Base-by-base conservation (phyloP, 2,113 vertebrate species). In the Lutjanus erythropterus region DNA sequence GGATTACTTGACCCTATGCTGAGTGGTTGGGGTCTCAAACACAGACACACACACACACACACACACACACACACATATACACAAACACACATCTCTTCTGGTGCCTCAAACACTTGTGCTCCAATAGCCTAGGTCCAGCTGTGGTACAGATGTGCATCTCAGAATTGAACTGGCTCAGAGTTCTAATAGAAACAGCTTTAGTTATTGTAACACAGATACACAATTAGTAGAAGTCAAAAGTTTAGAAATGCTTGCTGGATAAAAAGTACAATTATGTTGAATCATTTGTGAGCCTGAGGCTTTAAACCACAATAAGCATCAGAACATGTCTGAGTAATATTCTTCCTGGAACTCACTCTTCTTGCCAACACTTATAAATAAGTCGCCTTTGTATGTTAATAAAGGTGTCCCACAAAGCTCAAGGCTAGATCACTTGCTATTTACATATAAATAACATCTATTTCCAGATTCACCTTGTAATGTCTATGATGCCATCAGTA, bases 71-170 rank as follows among this genome's bases (percentile, higher is more conserved):
- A 35, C 44, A 49, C 35, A 58, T 42, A 77, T 37, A 42, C 67
- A 76, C 49, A 71, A 41, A 71, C 66, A 75, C 67, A 66, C 35
- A 1, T 42, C 68, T 85, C 71, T 56, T 49, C 64, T 16, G 25
- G 55, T 74, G 70, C 78, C 66, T 81, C 47, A 52, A 39, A 71
- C 35, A 29, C 65, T 53, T 3, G 1, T 49, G 37, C 41, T 75
- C 52, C 58, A 50, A 42, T 65, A 80, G 39, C 49, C 35, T 56
- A 39, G 29, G 41, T 75, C 75, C 90, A 94, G 88, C 92, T 94
- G 93, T 89, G 81, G 9, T 67, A 85, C 92, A 93, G 90, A 92
- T 93, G 91, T 93, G 87, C 53, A 72, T 73, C 56, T 80, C 79
- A 65, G 77, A 79, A 71, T 1, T 31, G 27, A 73, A 84, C 53